Base-by-base conservation (phyloP, 2,888 invertebrate genomes). In the Ellobium chinense region DNA sequence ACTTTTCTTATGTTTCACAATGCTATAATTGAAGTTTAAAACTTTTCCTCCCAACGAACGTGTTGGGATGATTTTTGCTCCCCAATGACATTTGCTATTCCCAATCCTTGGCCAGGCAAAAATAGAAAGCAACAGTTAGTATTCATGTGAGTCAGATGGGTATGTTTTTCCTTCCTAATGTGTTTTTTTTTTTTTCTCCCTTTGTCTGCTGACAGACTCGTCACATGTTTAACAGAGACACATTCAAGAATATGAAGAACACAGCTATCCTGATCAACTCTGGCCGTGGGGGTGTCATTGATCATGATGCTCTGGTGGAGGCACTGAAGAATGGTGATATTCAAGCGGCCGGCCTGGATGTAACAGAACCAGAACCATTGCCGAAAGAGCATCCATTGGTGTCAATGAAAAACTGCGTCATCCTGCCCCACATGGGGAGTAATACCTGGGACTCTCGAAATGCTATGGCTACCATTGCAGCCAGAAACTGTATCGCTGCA, bases 351-450 rank as follows among this genome's bases (percentile, higher is more conserved):
- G 98, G 98, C 0, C 93, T 98, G 58, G 98, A 98, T 94, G 98
- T 98, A 0, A 97, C 96, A 83, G 96, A 96, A 7, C 98, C 97
- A 0, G 98, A 98, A 92, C 98, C 98, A 0, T 93, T 98, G 82
- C 97, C 97, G 0, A 89, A 96, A 18, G 95, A 97, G 86, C 95
- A 95, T 93, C 95, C 95, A 2, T 94, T 98, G 31, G 94, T 97
- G 18, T 94, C 94, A 80, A 91, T 98, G 34, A 93, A 95, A 34
- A 98, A 98, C 92, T 97, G 97, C 91, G 95, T 97, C 83, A 92
- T 98, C 58, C 93, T 96, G 12, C 98, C 98, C 14, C 98, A 98
- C 93, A 95, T 98, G 90, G 98, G 97, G 75, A 97, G 97, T 88
- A 97, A 97, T 1, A 97, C 97, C 0, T 90, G 94, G 56, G 95